Evolutionary conservation across 2,888 invertebrate species (phyloP).

Genomic region (Cecidostiba fungosa): DNA sequence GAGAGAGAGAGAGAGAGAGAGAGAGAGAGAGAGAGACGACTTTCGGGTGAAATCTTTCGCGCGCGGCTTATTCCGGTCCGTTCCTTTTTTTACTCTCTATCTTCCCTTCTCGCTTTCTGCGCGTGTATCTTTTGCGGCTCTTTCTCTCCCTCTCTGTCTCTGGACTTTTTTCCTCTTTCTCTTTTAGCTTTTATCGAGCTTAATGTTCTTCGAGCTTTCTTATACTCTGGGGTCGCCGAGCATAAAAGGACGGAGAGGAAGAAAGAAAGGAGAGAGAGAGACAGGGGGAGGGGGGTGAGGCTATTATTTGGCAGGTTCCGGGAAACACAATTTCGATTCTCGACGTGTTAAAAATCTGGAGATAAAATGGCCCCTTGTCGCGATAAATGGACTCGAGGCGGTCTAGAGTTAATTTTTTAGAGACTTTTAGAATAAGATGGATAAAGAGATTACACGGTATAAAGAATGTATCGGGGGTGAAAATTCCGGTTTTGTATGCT

Average conservation of each 20-base stretch:
- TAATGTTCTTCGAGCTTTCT: conserved; percentile 51
- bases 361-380: conserved; percentile 45
- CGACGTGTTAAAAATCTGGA: conserved; percentile 51
- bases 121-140: conserved; percentile 11
- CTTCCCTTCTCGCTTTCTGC: neutral
- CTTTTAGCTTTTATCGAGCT: conserved; percentile 53
- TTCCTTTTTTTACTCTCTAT: conserved; percentile 1
- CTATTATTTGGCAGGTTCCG: conserved; percentile 40
- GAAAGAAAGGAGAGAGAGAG: neutral
- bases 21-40: neutral
- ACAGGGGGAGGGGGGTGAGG: neutral
- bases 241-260: neutral
- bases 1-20: neutral
- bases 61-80: neutral
- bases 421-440: neutral
- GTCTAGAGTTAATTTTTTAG: conserved; percentile 41
- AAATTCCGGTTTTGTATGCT: neutral
- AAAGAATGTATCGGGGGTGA: conserved; percentile 8
- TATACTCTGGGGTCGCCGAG: neutral
- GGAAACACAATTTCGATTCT: conserved; percentile 50
- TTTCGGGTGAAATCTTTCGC: conserved; percentile 25
- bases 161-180: conserved; percentile 26
- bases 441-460: neutral
- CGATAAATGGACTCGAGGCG: conserved; percentile 27
- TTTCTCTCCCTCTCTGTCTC: conserved; percentile 1